Percentiles rank a stretch among this genome's conserved stretches.
These are phyloP conservation scores for Gortyna flavago DNA, from an alignment of 2,888 invertebrate genomes.

Conservation along the genomic window DNA sequence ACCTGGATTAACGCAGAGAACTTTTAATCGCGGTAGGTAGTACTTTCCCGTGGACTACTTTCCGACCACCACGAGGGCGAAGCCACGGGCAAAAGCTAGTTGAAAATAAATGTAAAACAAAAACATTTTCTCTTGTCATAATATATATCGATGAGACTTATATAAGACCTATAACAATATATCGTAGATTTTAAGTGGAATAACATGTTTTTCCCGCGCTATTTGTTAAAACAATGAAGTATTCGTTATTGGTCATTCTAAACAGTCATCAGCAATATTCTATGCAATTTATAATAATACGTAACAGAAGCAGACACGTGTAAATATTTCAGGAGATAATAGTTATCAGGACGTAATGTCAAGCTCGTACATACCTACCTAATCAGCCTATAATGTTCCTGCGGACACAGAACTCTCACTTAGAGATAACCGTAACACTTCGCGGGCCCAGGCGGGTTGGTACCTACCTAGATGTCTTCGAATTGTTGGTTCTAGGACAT, in stretches of 20 bases:
- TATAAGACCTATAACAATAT: slow-evolving; percentile 6
- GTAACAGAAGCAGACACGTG: slow-evolving; percentile 11
- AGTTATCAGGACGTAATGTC: background rate
- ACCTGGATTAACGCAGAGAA: background rate
- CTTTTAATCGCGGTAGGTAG: background rate
- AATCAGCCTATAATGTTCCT: background rate
- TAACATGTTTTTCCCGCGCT: slow-evolving; percentile 1
- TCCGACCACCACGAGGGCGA: no score
- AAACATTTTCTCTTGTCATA: slow-evolving; percentile 6
- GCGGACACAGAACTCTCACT: background rate
- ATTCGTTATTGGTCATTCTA: background rate
- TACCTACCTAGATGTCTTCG: background rate
- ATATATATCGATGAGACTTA: background rate
- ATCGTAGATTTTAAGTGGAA: background rate
- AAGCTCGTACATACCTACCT: background rate
- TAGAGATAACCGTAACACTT: background rate
- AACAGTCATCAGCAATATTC: slow-evolving; percentile 2
- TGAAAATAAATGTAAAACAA: slow-evolving; percentile 9
- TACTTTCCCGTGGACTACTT: background rate
- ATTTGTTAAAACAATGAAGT: slow-evolving; percentile 7
- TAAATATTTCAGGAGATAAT: slow-evolving; percentile 2
- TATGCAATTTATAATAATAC: slow-evolving; percentile 5
- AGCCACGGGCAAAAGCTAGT: background rate
- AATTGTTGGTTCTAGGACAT: background rate
- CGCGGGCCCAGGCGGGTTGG: background rate